phyloP scores from a whole-genome alignment of 2,888 invertebrate genomes.

The Hoplodrina ambigua region DNA sequence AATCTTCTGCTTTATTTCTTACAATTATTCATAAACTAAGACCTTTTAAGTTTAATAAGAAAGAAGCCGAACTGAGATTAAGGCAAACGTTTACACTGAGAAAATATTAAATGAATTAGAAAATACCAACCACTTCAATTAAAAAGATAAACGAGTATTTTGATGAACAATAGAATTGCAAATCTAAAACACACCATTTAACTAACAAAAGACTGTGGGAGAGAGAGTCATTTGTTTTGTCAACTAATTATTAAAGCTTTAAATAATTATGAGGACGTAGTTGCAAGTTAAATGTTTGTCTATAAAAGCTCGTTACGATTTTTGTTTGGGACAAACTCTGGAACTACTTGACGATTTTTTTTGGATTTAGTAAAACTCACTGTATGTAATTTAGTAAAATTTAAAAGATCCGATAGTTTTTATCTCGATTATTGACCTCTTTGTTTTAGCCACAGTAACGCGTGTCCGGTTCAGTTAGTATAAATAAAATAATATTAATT shows the following conservation, averaged over 20 bases:
- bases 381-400: too few relatives aligned
- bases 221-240: constrained; percentile 52
- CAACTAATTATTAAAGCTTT: constrained; percentile 34
- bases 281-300: background rate
- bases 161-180: constrained; percentile 41
- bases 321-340: too few relatives aligned
- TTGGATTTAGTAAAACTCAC: too few relatives aligned
- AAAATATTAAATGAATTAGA: constrained; percentile 39
- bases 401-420: too few relatives aligned
- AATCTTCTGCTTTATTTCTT: constrained; percentile 29
- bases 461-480: too few relatives aligned
- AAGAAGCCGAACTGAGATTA: constrained; percentile 22
- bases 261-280: background rate
- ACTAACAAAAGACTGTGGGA: constrained; percentile 58
- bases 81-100: constrained; percentile 18
- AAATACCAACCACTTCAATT: constrained; percentile 42
- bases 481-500: too few relatives aligned
- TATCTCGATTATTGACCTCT: too few relatives aligned
- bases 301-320: too few relatives aligned
- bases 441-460: too few relatives aligned
- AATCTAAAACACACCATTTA: constrained; percentile 48
- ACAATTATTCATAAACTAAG: constrained; percentile 35
- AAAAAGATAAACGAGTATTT: constrained; percentile 20
- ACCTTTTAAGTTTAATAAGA: constrained; percentile 32
- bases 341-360: too few relatives aligned